Percentiles rank a stretch among this genome's conserved stretches.
phyloP scores from a whole-genome alignment of 2,113 vertebrate genomes.

The Dunckerocampus dactyliophorus region DNA sequence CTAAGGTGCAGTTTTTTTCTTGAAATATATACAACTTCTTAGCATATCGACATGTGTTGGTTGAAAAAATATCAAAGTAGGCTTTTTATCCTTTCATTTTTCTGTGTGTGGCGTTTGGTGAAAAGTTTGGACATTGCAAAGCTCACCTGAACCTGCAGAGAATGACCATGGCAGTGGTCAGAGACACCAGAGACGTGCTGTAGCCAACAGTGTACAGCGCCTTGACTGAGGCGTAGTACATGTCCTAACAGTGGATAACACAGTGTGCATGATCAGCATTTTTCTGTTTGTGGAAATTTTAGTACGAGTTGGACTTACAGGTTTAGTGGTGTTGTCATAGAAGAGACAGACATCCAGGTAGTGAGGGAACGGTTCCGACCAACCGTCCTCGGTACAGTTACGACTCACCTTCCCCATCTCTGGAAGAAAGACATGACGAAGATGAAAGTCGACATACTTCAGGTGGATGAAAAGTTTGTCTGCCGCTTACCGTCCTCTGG shows the following conservation, averaged over 20 bases:
- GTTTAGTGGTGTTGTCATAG: slow-evolving; percentile 78
- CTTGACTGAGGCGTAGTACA: slow-evolving; percentile 89
- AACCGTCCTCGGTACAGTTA: slow-evolving; percentile 91
- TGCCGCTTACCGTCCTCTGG: slow-evolving; percentile 82
- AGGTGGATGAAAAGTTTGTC: neutral
- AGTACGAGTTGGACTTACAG: slow-evolving; percentile 39
- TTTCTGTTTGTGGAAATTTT: neutral
- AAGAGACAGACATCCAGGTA: slow-evolving; percentile 88
- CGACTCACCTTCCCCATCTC: slow-evolving; percentile 81
- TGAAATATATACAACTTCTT: too few species aligned
- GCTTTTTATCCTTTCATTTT: too few species aligned
- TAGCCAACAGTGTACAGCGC: slow-evolving; percentile 97
- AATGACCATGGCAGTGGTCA: slow-evolving; percentile 96
- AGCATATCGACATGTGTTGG: too few species aligned
- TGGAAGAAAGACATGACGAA: slow-evolving; percentile 28
- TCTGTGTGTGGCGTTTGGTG: too few species aligned
- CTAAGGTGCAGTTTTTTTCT: too few species aligned
- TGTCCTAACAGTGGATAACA: slow-evolving; percentile 71
- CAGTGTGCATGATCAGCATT: neutral
- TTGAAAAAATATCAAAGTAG: too few species aligned
- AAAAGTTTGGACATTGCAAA: too few species aligned
- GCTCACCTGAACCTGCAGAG: slow-evolving; percentile 95
- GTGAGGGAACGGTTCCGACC: slow-evolving; percentile 92
- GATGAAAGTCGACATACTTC: too few species aligned
- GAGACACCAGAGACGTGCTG: slow-evolving; percentile 93